Percentiles rank a stretch among this genome's conserved stretches.
phyloP scores from a whole-genome alignment of 2,113 vertebrate genomes.

The Mustela nigripes region DNA sequence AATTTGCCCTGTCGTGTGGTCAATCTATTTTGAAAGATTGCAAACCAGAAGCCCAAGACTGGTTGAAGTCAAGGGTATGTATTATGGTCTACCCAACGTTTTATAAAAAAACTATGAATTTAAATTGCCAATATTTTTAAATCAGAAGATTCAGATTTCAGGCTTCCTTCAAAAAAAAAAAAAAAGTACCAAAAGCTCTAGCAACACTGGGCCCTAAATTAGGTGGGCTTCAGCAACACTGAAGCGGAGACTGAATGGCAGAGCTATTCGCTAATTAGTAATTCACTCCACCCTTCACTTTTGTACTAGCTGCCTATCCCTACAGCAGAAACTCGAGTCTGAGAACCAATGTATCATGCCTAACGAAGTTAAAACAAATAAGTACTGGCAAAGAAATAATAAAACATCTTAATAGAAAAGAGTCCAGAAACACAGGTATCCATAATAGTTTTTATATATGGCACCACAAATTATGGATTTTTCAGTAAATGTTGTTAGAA shows the following conservation, averaged over 20 bases:
- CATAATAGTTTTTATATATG: not conserved
- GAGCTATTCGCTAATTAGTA: not conserved
- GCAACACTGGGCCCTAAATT: not conserved
- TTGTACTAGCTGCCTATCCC: not conserved
- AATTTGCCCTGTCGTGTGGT: not conserved
- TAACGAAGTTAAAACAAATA: conserved; percentile 11
- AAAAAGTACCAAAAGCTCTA: not conserved
- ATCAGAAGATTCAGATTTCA: not conserved
- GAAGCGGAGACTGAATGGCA: not conserved
- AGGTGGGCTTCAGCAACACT: not conserved
- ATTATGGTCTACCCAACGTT: not conserved
- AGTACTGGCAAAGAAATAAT: conserved; percentile 33
- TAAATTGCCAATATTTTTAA: conserved; percentile 24
- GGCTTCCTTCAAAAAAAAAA: not conserved
- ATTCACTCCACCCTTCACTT: not conserved
- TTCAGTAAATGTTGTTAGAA: not conserved
- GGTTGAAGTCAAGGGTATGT: not conserved
- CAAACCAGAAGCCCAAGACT: not conserved
- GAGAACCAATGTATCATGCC: not conserved
- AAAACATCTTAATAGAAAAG: not conserved
- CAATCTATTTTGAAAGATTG: not conserved
- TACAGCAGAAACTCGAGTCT: not conserved
- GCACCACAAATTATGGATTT: not conserved
- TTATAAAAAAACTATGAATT: not conserved
- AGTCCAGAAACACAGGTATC: not conserved